A percentile compares a stretch with the other conserved stretches of the same genome.
These are phyloP conservation scores for Acarapis woodi DNA, from an alignment of 1,140 invertebrate genomes.

Conservation along the genomic window DNA sequence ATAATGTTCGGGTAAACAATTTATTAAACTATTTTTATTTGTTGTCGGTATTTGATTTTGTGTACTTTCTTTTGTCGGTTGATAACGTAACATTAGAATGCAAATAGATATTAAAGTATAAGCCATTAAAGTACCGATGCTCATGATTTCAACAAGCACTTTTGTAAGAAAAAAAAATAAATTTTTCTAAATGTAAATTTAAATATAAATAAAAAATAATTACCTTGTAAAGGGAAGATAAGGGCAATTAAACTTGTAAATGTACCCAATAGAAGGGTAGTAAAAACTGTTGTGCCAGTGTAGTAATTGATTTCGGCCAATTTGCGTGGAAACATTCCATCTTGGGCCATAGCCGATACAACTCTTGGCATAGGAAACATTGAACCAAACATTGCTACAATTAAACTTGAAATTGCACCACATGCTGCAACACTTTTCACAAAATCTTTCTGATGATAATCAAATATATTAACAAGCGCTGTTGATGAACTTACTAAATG, in stretches of 20 bases:
- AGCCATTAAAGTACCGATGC: conserved; percentile 54
- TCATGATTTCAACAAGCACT: conserved; percentile 59
- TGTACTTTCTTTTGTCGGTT: conserved; percentile 45
- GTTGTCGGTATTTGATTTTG: conserved; percentile 54
- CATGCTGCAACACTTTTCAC: conserved; percentile 56
- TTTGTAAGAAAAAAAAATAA: conserved; percentile 44
- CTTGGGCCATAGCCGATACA: conserved; percentile 75
- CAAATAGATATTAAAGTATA: conserved; percentile 36
- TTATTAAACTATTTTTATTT: too few species aligned
- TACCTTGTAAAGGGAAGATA: conserved; percentile 45
- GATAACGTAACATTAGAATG: conserved; percentile 29
- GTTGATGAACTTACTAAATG: conserved; percentile 49
- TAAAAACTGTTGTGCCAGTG: conserved; percentile 30
- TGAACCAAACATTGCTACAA: conserved; percentile 73
- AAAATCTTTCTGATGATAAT: conserved; percentile 46
- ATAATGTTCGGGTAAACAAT: too few species aligned
- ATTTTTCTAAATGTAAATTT: too few species aligned
- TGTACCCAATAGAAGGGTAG: conserved; percentile 10
- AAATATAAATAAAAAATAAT: too few species aligned
- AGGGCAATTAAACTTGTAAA: conserved; percentile 51
- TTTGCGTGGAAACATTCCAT: conserved; percentile 58
- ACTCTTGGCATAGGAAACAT: conserved; percentile 87
- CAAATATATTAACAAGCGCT: conserved; percentile 70
- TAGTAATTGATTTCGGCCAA: conserved; percentile 16
- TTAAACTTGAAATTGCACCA: conserved; percentile 58